These are phyloP conservation scores for Meloidogyne exigua DNA, from an alignment of 1,140 invertebrate species.

Conservation along the genomic window DNA sequence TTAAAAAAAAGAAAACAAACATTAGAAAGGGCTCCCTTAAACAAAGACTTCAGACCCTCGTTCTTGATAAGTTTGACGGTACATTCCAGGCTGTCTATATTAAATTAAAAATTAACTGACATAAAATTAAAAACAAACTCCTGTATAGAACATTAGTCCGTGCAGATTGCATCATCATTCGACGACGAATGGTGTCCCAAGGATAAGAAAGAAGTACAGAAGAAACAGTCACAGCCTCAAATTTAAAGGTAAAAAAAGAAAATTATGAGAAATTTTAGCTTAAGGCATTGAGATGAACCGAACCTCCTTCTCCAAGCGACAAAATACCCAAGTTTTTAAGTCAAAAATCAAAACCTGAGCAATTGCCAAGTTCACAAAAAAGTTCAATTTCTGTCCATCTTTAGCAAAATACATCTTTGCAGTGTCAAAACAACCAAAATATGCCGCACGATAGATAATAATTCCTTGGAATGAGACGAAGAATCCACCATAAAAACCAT, in stretches of 20 bases:
- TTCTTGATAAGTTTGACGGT: conserved; percentile 67
- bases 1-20: conserved; percentile 51
- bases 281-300: no score
- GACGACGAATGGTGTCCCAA: conserved; percentile 68
- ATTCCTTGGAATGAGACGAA: conserved; percentile 65
- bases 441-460: conserved; percentile 66
- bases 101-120: not conserved
- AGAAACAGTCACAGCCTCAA: conserved; percentile 66
- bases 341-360: conserved; percentile 52
- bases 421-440: conserved; percentile 66
- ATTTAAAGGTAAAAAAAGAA: no score
- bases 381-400: conserved; percentile 64
- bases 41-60: conserved; percentile 67
- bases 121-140: conserved; percentile 34
- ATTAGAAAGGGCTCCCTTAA: conserved; percentile 69
- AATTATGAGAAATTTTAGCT: no score
- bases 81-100: conserved; percentile 66
- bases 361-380: conserved; percentile 64
- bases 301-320: no score
- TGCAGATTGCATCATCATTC: conserved; percentile 70
- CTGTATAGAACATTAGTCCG: conserved; percentile 69
- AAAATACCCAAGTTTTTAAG: no score
- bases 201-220: conserved; percentile 70
- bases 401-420: conserved; percentile 60
- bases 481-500: conserved; percentile 65